Evolutionary conservation across 2,888 invertebrate species (phyloP).

Genomic region (Anaspis maculata): DNA sequence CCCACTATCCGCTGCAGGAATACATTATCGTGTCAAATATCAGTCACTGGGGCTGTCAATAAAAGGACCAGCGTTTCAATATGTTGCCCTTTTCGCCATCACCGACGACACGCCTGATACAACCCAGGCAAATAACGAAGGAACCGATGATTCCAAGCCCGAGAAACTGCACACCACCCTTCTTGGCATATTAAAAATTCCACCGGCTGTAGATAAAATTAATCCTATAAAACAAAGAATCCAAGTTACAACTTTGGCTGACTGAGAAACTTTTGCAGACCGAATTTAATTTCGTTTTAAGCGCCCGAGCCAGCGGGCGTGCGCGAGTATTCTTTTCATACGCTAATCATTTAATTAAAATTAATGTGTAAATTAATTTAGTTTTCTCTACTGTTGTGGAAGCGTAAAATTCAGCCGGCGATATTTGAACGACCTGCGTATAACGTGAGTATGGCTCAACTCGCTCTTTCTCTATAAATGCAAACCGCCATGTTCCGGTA

Average conservation of each 20-base stretch:
- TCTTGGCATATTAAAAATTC: slow-evolving; percentile 26
- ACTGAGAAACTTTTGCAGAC: too few species aligned
- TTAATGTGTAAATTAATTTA: slow-evolving; percentile 31
- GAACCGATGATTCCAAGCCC: slow-evolving; percentile 4
- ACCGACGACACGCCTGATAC: too few species aligned
- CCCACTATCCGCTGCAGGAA: too few species aligned
- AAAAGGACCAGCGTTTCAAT: too few species aligned
- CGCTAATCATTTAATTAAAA: slow-evolving; percentile 35
- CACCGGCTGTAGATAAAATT: slow-evolving; percentile 21
- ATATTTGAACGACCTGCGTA: too few species aligned
- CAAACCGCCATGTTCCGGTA: slow-evolving; percentile 8
- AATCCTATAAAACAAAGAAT: slow-evolving; percentile 18
- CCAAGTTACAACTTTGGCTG: slow-evolving; percentile 20
- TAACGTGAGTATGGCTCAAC: too few species aligned
- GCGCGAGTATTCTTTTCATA: slow-evolving; percentile 32
- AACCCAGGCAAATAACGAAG: slow-evolving; percentile 3
- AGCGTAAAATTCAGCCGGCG: slow-evolving; percentile 29
- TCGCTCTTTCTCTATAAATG: too few species aligned
- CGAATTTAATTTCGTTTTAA: slow-evolving; percentile 30
- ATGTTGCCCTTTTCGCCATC: too few species aligned
- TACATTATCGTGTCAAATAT: too few species aligned
- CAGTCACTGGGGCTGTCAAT: too few species aligned
- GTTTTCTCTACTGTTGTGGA: slow-evolving; percentile 25
- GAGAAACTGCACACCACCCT: slow-evolving; percentile 8
- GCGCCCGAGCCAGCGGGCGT: too few species aligned